A percentile compares a stretch with the other conserved stretches of the same genome.
Conservation (phyloP, 2,113 vertebrate genomes). For the Loxodonta africana region DNA sequence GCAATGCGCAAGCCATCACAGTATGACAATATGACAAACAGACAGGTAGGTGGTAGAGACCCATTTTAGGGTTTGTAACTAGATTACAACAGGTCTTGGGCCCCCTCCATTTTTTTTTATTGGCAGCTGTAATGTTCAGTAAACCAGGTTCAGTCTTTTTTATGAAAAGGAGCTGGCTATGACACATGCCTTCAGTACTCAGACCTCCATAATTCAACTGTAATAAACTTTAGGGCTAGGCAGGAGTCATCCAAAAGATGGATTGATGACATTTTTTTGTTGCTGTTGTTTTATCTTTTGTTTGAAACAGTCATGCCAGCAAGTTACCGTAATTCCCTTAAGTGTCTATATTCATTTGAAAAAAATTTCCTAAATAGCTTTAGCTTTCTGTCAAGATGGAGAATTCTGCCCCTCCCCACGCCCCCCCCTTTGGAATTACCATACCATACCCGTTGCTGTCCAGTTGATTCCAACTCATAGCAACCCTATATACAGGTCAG, state of each 20-base stretch:
- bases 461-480: too few relatives aligned
- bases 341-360: constrained; percentile 14
- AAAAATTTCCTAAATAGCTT: neutral
- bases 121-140: neutral
- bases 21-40: too few relatives aligned
- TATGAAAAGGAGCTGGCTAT: neutral
- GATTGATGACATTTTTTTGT: neutral
- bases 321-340: constrained; percentile 33
- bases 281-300: neutral
- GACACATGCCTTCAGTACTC: neutral
- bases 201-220: neutral
- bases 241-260: neutral
- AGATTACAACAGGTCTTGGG: neutral
- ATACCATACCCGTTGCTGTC: too few relatives aligned
- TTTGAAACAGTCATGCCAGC: neutral
- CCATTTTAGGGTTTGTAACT: neutral
- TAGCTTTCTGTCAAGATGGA: constrained; percentile 28
- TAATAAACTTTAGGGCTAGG: neutral
- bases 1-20: too few relatives aligned
- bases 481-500: too few relatives aligned
- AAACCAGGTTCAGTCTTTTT: neutral
- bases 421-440: neutral
- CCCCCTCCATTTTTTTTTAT: neutral
- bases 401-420: neutral
- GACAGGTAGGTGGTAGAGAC: too few relatives aligned